phyloP scores from a whole-genome alignment of 2,113 vertebrate species.

The Acanthisitta chloris region DNA sequence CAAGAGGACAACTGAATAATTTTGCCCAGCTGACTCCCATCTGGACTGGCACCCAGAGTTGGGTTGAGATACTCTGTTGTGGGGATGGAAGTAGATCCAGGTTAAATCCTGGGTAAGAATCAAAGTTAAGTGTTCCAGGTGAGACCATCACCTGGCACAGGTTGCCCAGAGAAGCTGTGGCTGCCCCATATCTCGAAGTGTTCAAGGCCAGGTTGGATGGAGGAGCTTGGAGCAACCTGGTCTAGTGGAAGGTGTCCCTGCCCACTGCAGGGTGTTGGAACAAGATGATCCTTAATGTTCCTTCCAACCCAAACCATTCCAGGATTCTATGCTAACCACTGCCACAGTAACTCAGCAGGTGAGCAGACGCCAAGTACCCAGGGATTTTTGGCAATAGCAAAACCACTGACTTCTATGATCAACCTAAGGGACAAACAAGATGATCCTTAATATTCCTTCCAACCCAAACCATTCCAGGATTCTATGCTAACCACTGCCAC shows the following conservation, averaged over 20 bases:
- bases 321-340: too few species aligned
- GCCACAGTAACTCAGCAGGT: not conserved
- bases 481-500: not conserved
- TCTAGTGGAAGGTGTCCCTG: too few species aligned
- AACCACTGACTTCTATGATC: not conserved
- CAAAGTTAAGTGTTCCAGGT: rapidly evolving
- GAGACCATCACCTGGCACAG: not conserved
- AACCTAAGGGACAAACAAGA: not conserved
- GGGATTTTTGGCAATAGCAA: not conserved
- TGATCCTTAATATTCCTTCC: too few species aligned
- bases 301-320: too few species aligned
- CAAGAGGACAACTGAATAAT: too few species aligned
- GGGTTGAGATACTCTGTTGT: not conserved
- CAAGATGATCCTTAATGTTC: too few species aligned
- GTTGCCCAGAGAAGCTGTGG: too few species aligned
- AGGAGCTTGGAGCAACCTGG: too few species aligned
- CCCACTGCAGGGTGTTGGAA: too few species aligned
- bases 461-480: too few species aligned
- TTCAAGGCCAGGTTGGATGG: too few species aligned
- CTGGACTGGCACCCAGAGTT: not conserved
- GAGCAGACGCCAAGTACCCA: not conserved
- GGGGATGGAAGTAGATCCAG: not conserved
- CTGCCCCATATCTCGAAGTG: too few species aligned
- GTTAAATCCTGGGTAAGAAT: not conserved
- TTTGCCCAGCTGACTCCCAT: not conserved